Evolutionary conservation across 2,888 invertebrate species (phyloP), one percentile per base, ranked within the genome.

Genomic region (Tipula unca): DNA sequence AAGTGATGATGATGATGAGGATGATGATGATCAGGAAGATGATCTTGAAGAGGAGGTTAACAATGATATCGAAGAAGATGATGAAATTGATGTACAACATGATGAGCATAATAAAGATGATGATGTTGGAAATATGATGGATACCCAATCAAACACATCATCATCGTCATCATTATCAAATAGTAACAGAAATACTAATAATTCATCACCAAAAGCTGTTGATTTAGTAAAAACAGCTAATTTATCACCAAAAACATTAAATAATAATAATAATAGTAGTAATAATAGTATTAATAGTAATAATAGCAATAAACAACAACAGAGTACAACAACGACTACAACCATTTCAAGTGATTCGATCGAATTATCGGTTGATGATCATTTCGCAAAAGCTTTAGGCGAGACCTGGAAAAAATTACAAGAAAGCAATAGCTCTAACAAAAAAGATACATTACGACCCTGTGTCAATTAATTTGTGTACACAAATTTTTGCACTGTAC

Each of bases 381-480:
- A 97, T 90, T 97, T 97, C 91, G 96, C 97, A 39, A 97, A 97
- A 92, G 97, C 97, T 0, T 91, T 97, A 84, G 95, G 95, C 35
- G 96, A 96, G 89, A 96, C 96, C 0, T 97, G 97, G 97, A 92
- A 92, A 87, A 94, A 94, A 90, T 91, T 95, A 87, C 94, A 95
- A 89, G 93, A 93, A 86, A 93, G 93, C 35, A 92, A 90, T 87
- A 85, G 17, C 17, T 42, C 25, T 3, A 85, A 48, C 13, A 85
- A 48, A 84, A 84, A 84, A 39, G 35, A 35, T 17, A 36, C 84
- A 20, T 36, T 84, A 39, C 25, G 84, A 36, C 84, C 84, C 1
- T 39, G 84, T 36, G 36, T 84, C 20, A 36, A 84, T 84, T 36
- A 84, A 84, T n/a, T 84, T 32, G 3, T n/a, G 48, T 48, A 48